Percentiles rank a stretch among this genome's conserved stretches.
Conservation (phyloP, 2,113 vertebrate genomes). For the Odontophorus gujanensis region DNA sequence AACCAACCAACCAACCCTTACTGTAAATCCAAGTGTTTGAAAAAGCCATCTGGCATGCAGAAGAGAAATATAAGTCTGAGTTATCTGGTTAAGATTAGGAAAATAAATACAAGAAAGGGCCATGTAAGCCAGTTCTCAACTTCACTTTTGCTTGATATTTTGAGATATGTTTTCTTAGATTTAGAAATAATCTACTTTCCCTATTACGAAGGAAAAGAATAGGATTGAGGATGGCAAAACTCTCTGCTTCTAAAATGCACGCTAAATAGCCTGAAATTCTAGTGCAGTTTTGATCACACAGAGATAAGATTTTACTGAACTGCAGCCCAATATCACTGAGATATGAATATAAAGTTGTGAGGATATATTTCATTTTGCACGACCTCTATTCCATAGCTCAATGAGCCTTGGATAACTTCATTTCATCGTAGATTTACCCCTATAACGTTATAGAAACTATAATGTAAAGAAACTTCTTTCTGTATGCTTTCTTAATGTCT, state of each 20-base stretch:
- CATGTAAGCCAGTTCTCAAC: neutral
- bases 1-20: neutral
- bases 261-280: neutral
- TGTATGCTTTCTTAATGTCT: neutral
- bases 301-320: neutral
- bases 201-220: neutral
- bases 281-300: neutral
- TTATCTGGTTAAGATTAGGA: neutral
- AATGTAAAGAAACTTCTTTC: neutral
- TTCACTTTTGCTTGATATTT: neutral
- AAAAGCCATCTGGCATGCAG: neutral
- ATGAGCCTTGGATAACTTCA: neutral
- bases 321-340: neutral
- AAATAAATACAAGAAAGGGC: neutral
- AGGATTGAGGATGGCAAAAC: neutral
- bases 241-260: neutral
- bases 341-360: neutral
- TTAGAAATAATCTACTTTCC: neutral
- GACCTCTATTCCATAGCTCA: neutral
- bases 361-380: neutral
- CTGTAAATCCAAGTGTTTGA: neutral
- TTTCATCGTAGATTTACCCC: neutral
- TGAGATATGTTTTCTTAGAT: neutral
- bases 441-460: neutral
- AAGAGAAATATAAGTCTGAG: neutral